These are phyloP conservation scores for Alloscopus bannaensis DNA, from an alignment of 2,888 invertebrate species.

Conservation along the genomic window DNA sequence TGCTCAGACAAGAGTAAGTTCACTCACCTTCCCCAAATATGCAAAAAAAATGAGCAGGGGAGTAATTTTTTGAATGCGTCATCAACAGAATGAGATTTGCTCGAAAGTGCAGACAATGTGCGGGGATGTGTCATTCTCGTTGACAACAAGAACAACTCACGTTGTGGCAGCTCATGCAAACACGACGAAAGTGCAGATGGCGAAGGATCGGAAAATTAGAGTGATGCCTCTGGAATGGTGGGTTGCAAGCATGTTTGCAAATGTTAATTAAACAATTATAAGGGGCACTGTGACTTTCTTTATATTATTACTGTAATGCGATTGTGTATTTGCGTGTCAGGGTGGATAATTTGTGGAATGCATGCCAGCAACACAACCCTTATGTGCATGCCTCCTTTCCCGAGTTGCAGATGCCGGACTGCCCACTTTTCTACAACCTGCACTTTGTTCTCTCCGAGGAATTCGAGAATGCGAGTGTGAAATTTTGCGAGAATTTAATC, in stretches of 20 bases:
- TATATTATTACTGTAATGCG: neutral
- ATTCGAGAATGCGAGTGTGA: neutral
- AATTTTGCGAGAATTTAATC: constrained; percentile 18
- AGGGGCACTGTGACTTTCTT: too few species aligned
- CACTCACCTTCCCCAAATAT: too few species aligned
- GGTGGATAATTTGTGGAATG: constrained; percentile 41
- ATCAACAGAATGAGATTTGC: constrained; percentile 17
- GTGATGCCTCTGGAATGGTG: constrained; percentile 47
- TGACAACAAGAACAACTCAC: constrained; percentile 37
- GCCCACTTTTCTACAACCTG: constrained; percentile 42
- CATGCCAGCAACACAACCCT: constrained; percentile 35
- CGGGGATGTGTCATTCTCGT: constrained; percentile 23
- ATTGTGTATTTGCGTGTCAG: constrained; percentile 14
- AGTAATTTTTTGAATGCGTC: neutral
- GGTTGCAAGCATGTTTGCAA: neutral
- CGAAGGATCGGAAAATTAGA: constrained; percentile 2
- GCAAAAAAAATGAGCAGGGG: neutral
- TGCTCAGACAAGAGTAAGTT: neutral
- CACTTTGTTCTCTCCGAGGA: constrained; percentile 32
- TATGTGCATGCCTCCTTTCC: constrained; percentile 44
- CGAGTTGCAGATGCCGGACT: constrained; percentile 3
- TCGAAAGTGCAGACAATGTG: constrained; percentile 33
- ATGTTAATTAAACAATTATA: neutral
- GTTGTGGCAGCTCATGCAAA: constrained; percentile 44
- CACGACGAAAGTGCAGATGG: constrained; percentile 38